Evolutionary conservation across 2,888 invertebrate genomes (phyloP).

Genomic region (Ommatoiulus sabulosus): DNA sequence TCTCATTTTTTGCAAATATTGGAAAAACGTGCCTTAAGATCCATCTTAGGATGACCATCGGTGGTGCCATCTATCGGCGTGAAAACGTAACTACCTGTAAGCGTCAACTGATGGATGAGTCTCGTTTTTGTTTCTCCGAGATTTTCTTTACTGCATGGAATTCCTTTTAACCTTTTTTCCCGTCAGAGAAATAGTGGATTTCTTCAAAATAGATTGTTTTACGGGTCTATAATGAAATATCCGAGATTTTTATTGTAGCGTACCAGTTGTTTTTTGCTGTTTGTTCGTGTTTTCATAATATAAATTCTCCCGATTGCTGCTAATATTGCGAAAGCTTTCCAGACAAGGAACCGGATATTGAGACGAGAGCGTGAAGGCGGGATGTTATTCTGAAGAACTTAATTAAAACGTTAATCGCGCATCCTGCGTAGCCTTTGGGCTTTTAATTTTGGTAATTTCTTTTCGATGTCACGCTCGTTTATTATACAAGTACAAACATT

Average conservation of each 20-base stretch:
- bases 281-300: background rate
- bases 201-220: background rate
- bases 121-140: background rate
- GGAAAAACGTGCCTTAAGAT: no score
- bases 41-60: no score
- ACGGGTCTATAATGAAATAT: slow-evolving; percentile 4
- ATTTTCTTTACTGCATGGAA: background rate
- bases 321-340: background rate
- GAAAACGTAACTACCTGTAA: background rate
- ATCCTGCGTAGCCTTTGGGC: background rate
- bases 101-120: background rate
- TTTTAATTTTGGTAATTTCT: background rate
- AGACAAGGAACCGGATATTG: background rate
- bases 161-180: background rate
- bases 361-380: background rate
- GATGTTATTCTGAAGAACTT: background rate
- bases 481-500: no score
- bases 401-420: background rate
- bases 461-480: background rate
- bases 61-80: background rate
- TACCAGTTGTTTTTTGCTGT: background rate
- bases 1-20: no score
- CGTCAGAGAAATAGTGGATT: background rate
- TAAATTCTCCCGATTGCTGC: background rate
- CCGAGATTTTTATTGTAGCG: background rate